These are phyloP conservation scores for Gila robusta DNA, from an alignment of 2,797 vertebrate species.

Conservation along the genomic window DNA sequence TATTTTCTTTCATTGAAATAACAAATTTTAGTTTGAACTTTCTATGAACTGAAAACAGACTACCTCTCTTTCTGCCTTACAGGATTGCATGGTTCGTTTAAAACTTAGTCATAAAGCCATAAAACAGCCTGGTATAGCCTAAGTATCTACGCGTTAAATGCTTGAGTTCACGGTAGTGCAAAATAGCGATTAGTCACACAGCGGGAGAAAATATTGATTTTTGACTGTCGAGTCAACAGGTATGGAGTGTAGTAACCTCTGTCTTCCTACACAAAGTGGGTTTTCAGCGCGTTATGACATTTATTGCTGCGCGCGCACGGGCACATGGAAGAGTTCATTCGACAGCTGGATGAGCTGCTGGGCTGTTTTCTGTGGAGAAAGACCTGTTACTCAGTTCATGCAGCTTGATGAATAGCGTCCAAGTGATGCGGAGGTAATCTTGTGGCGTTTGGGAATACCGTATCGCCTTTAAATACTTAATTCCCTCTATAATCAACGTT, in stretches of 20 bases:
- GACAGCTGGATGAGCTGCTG: constrained; percentile 60
- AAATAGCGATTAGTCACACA: constrained; percentile 38
- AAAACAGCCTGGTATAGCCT: background rate
- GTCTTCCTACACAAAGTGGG: constrained; percentile 49
- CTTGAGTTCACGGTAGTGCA: background rate
- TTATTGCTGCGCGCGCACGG: background rate
- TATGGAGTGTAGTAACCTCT: constrained; percentile 44
- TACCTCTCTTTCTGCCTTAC: background rate
- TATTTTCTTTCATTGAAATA: background rate
- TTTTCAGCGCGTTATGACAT: constrained; percentile 23
- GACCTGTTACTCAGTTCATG: constrained; percentile 70
- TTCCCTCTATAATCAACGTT: constrained; percentile 38
- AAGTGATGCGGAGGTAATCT: constrained; percentile 16
- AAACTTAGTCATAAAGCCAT: constrained; percentile 4
- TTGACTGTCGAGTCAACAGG: constrained; percentile 31
- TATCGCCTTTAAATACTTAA: constrained; percentile 2
- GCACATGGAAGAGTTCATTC: constrained; percentile 58
- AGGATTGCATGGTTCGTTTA: background rate
- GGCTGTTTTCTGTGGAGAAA: constrained; percentile 38
- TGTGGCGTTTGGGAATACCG: constrained; percentile 9
- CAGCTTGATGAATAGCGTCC: constrained; percentile 48
- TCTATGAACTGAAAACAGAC: background rate
- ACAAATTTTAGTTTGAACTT: background rate
- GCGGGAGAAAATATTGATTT: constrained; percentile 42
- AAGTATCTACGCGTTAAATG: constrained; percentile 18